Conservation (phyloP, 2,888 invertebrate species). For the Drosophila putrida region DNA sequence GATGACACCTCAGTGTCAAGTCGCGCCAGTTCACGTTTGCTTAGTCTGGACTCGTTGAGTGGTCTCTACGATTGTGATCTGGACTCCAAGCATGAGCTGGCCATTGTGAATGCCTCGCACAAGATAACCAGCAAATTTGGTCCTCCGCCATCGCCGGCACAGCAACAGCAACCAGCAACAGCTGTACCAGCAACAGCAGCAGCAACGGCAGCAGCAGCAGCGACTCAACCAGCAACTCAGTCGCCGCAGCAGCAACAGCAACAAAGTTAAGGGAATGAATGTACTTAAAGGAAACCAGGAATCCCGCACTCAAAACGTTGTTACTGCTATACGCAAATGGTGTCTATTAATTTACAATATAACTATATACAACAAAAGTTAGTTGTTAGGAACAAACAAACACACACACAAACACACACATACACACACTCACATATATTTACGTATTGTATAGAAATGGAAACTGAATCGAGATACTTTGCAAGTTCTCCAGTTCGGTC, state of each 20-base stretch:
- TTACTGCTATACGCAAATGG: constrained; percentile 69
- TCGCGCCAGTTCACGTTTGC: constrained; percentile 92
- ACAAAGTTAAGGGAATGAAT: constrained; percentile 36
- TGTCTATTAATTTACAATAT: constrained; percentile 67
- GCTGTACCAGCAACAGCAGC: constrained; percentile 25
- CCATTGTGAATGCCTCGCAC: constrained; percentile 85
- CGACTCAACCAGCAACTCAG: constrained; percentile 50
- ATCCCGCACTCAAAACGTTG: constrained; percentile 60
- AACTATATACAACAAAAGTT: constrained; percentile 32
- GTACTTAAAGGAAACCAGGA: constrained; percentile 33
- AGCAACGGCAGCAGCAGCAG: constrained; percentile 30
- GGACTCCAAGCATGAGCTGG: constrained; percentile 85
- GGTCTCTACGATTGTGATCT: constrained; percentile 91
- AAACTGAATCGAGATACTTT: constrained; percentile 22
- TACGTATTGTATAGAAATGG: constrained; percentile 31
- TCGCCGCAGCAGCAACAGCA: constrained; percentile 42
- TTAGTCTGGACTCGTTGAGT: constrained; percentile 92
- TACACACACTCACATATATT: constrained; percentile 20
- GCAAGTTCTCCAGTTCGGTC: constrained; percentile 26
- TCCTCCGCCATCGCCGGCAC: constrained; percentile 72
- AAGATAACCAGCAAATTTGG: constrained; percentile 86
- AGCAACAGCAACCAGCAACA: constrained; percentile 35
- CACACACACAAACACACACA: constrained; percentile 23
- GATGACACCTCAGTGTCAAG: constrained; percentile 93
- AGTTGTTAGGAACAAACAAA: constrained; percentile 32